These are phyloP conservation scores for Sardina pilchardus DNA, from an alignment of 2,113 vertebrate genomes.

Conservation along the genomic window DNA sequence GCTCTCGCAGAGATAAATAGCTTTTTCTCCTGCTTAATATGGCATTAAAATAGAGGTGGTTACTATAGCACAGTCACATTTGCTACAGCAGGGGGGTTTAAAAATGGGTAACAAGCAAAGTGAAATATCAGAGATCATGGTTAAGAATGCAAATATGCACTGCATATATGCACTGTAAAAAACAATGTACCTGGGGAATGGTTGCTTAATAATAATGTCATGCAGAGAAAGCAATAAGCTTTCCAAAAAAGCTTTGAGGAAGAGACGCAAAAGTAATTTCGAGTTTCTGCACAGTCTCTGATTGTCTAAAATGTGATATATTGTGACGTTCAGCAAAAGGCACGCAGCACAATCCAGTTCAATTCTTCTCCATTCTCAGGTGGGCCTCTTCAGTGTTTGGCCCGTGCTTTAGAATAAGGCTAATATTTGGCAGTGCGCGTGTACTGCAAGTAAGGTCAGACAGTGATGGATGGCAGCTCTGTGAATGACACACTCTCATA, in stretches of 20 bases:
- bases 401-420: background rate
- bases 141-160: conserved; percentile 35
- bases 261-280: background rate
- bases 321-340: background rate
- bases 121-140: conserved; percentile 33
- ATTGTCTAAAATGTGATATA: background rate
- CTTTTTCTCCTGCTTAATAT: conserved; percentile 56
- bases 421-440: background rate
- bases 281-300: background rate
- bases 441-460: conserved; percentile 40
- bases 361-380: conserved; percentile 1
- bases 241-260: background rate
- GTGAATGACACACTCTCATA: conserved; percentile 9
- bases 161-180: background rate
- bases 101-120: conserved; percentile 52
- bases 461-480: conserved; percentile 52
- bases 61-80: conserved; percentile 43
- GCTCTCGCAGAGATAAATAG: background rate
- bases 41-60: conserved; percentile 58
- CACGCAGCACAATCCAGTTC: background rate
- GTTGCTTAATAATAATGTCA: background rate
- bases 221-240: conserved; percentile 9
- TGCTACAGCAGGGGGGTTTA: conserved; percentile 54
- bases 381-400: background rate
- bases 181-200: conserved; percentile 11